A percentile compares a stretch with the other conserved stretches of the same genome.
Evolutionary conservation across 2,797 vertebrate species (phyloP).

Genomic region (Acanthurus tractus): DNA sequence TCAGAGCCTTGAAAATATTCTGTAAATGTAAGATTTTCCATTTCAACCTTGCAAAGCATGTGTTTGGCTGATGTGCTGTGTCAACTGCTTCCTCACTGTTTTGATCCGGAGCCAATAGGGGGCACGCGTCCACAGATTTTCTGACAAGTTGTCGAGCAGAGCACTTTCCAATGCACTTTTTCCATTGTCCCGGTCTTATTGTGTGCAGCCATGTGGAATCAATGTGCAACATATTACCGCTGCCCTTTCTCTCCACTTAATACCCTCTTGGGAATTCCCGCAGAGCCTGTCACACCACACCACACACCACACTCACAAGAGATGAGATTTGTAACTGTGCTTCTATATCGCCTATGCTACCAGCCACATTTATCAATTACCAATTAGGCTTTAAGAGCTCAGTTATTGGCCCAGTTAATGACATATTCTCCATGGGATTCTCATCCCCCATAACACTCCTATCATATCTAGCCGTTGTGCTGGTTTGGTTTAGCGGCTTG

Average conservation of each 20-base stretch:
- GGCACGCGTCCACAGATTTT: slow-evolving; percentile 43
- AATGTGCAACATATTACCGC: slow-evolving; percentile 73
- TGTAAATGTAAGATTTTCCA: not conserved
- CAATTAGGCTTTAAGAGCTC: slow-evolving; percentile 73
- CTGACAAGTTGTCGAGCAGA: slow-evolving; percentile 30
- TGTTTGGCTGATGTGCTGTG: not conserved
- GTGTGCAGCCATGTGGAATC: slow-evolving; percentile 80
- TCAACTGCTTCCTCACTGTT: slow-evolving; percentile 4
- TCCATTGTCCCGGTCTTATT: slow-evolving; percentile 68
- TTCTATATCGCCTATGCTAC: slow-evolving; percentile 44
- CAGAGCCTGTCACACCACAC: slow-evolving; percentile 33
- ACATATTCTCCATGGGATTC: slow-evolving; percentile 58
- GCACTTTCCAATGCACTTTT: slow-evolving; percentile 52
- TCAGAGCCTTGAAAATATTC: not conserved
- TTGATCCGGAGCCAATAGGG: slow-evolving; percentile 48
- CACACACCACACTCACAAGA: too few species aligned
- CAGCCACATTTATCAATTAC: slow-evolving; percentile 76
- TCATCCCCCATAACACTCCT: slow-evolving; percentile 21
- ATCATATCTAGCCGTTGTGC: slow-evolving; percentile 41
- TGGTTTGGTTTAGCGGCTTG: slow-evolving; percentile 43
- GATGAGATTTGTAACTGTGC: slow-evolving; percentile 72
- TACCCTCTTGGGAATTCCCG: slow-evolving; percentile 69
- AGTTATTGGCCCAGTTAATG: slow-evolving; percentile 72
- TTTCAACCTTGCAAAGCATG: not conserved
- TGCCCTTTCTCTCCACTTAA: slow-evolving; percentile 73